A percentile compares a stretch with the other conserved stretches of the same genome.
These are phyloP conservation scores for Steinernema hermaphroditum DNA, from an alignment of 2,888 invertebrate species.

Conservation along the genomic window DNA sequence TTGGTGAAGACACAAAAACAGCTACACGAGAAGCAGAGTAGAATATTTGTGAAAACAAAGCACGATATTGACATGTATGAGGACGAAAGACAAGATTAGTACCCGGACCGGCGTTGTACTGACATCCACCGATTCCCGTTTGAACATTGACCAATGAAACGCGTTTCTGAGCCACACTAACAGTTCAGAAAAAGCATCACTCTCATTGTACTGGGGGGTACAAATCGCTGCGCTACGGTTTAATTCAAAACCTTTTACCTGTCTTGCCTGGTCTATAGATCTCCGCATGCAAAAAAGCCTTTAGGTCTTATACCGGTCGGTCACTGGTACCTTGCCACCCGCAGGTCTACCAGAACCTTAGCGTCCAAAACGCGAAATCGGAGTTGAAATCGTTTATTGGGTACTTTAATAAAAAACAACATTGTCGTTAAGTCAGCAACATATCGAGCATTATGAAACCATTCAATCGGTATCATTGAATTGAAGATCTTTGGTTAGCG, in stretches of 20 bases:
- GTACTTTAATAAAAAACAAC: not conserved
- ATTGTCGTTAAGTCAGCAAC: no score
- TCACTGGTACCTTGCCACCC: not conserved
- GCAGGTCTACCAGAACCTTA: not conserved
- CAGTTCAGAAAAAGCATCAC: no score
- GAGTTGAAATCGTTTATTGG: not conserved
- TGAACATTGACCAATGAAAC: no score
- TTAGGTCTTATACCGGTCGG: not conserved
- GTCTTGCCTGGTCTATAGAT: not conserved
- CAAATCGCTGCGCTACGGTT: not conserved
- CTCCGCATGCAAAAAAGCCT: not conserved
- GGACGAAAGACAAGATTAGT: no score
- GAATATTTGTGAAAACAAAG: no score
- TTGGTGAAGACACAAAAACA: no score
- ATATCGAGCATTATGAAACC: not conserved
- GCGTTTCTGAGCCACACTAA: no score
- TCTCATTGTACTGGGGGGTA: not conserved
- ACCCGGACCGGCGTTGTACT: no score
- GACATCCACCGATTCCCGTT: no score
- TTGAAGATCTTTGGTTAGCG: not conserved
- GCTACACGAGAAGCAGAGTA: no score
- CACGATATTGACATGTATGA: no score
- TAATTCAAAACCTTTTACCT: not conserved
- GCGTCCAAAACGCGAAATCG: not conserved
- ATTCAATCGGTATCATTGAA: not conserved